A percentile compares a stretch with the other conserved stretches of the same genome.
phyloP scores from a whole-genome alignment of 2,797 vertebrate genomes.

The Sebastes kiyomatsui region DNA sequence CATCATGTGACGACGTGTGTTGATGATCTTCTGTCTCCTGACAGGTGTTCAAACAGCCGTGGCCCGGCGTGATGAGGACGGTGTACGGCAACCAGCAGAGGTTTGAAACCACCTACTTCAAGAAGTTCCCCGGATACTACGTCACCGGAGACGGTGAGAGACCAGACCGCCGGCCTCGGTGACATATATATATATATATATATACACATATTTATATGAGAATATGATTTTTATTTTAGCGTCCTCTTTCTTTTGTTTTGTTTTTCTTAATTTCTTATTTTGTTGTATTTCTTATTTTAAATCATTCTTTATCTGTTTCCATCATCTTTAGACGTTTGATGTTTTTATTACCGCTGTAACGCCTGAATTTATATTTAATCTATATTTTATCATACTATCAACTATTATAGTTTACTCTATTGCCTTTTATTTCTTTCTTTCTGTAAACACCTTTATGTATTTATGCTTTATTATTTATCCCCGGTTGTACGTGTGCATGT shows the following conservation, averaged over 20 bases:
- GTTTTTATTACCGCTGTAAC: neutral
- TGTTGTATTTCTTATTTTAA: neutral
- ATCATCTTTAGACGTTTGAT: neutral
- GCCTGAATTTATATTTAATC: neutral
- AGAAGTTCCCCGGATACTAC: conserved; percentile 97
- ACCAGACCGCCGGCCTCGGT: accelerated
- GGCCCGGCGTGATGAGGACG: conserved; percentile 96
- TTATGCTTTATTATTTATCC: no score
- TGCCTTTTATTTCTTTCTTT: neutral
- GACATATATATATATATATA: no score
- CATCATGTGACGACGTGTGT: neutral
- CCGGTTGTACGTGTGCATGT: no score
- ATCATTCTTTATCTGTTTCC: neutral
- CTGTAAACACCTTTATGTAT: no score
- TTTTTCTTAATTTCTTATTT: neutral
- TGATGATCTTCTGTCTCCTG: neutral
- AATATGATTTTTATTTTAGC: no score
- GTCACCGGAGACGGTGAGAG: conserved; percentile 94
- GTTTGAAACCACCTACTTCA: conserved; percentile 93
- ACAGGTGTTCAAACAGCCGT: conserved; percentile 98
- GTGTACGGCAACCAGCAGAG: conserved; percentile 90
- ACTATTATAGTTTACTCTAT: neutral
- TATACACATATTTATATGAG: no score
- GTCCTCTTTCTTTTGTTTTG: neutral
- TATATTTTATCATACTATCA: neutral